A percentile compares a stretch with the other conserved stretches of the same genome.
These are phyloP conservation scores for Sebastiscus tertius DNA, from an alignment of 2,797 vertebrate species.

Conservation along the genomic window DNA sequence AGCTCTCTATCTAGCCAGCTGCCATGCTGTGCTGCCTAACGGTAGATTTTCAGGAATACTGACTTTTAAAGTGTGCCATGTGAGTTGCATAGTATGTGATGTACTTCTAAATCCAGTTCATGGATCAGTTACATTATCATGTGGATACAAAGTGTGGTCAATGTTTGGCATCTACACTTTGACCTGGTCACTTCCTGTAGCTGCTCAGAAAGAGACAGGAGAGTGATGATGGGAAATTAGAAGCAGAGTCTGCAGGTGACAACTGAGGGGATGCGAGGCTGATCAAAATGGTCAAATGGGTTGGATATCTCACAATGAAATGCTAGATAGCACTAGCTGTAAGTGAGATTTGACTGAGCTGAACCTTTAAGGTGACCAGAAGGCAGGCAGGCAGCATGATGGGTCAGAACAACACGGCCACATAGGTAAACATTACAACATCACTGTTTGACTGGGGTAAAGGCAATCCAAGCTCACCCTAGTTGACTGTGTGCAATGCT, in stretches of 20 bases:
- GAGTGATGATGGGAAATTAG: neutral
- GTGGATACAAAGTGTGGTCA: neutral
- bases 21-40: no score
- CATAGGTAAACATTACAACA: constrained; percentile 36
- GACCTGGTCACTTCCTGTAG: constrained; percentile 19
- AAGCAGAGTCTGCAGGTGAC: neutral
- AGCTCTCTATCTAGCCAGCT: no score
- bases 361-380: neutral
- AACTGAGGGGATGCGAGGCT: neutral
- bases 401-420: constrained; percentile 16
- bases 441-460: constrained; percentile 4
- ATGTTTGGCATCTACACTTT: constrained; percentile 6
- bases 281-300: neutral
- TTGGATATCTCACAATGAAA: neutral
- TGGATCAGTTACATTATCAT: neutral
- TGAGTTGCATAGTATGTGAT: neutral
- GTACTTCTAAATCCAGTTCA: neutral
- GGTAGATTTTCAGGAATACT: neutral
- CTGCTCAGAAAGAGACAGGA: neutral
- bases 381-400: neutral
- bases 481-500: neutral
- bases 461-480: neutral
- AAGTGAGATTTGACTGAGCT: neutral
- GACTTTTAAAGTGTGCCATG: neutral
- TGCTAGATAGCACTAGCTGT: neutral